These are phyloP conservation scores for Lochmaea capreae DNA, from an alignment of 2,888 invertebrate genomes.

Conservation along the genomic window DNA sequence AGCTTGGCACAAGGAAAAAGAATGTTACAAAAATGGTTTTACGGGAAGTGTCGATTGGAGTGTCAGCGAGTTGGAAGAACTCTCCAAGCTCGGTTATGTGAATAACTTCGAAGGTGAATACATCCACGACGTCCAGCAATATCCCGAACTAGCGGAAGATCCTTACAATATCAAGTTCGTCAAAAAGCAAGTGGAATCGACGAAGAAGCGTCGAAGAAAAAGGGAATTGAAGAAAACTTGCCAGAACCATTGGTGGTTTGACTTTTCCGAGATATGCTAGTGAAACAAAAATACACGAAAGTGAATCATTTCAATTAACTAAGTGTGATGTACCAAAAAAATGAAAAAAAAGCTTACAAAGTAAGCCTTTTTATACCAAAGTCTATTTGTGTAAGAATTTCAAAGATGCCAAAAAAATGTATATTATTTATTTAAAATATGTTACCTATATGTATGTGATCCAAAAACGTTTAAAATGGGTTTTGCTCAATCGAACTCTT, in stretches of 20 bases:
- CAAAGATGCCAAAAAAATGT: slow-evolving; percentile 71
- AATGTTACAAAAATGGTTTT: slow-evolving; percentile 81
- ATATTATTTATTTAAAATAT: slow-evolving; percentile 67
- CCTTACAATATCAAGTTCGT: slow-evolving; percentile 93
- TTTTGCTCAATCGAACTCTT: slow-evolving; percentile 47
- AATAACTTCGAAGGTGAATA: slow-evolving; percentile 91
- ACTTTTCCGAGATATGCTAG: slow-evolving; percentile 65
- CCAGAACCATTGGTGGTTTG: slow-evolving; percentile 65
- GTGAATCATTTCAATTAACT: slow-evolving; percentile 64
- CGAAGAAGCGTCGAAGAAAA: slow-evolving; percentile 80
- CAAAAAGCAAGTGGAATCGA: slow-evolving; percentile 80
- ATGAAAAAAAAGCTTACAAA: slow-evolving; percentile 58
- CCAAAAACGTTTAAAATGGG: slow-evolving; percentile 56
- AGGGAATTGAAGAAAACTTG: slow-evolving; percentile 66
- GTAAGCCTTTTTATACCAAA: slow-evolving; percentile 70
- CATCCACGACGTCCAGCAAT: slow-evolving; percentile 88
- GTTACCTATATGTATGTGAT: slow-evolving; percentile 67
- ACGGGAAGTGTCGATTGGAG: slow-evolving; percentile 88
- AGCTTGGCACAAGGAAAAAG: slow-evolving; percentile 94
- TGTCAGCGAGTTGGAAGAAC: slow-evolving; percentile 88
- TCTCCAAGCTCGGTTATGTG: slow-evolving; percentile 85
- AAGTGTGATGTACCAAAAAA: slow-evolving; percentile 66
- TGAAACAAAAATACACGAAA: slow-evolving; percentile 49
- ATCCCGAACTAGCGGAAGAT: slow-evolving; percentile 95
- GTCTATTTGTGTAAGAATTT: slow-evolving; percentile 74